Evolutionary conservation across 2,113 vertebrate species (phyloP).

Genomic region (Ursus arctos): DNA sequence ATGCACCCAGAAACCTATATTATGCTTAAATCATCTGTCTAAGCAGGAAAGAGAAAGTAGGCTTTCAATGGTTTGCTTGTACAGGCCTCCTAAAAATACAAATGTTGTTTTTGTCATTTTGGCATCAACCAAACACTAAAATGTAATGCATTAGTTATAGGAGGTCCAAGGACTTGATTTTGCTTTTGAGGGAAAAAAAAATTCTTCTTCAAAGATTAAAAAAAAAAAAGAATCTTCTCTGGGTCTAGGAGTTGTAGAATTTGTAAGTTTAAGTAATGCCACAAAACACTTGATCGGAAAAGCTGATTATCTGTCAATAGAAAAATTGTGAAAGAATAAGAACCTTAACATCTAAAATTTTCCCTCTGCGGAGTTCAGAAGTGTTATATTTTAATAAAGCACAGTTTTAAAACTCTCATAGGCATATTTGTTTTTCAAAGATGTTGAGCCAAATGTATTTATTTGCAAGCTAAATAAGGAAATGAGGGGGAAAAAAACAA

Average conservation of each 20-base stretch:
- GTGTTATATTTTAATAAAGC: constrained; percentile 58
- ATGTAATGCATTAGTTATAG: not conserved
- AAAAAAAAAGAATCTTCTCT: not conserved
- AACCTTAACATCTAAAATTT: constrained; percentile 29
- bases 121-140: not conserved
- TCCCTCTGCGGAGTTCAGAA: not conserved
- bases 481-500: not conserved
- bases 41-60: not conserved
- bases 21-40: not conserved
- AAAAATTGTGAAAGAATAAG: constrained; percentile 27
- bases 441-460: constrained; percentile 38
- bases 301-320: constrained; percentile 6
- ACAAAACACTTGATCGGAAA: not conserved
- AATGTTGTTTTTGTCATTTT: constrained; percentile 2
- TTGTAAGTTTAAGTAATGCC: not conserved
- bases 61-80: not conserved
- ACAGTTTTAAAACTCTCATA: constrained; percentile 28
- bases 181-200: not conserved
- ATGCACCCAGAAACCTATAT: constrained; percentile 19
- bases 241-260: not conserved
- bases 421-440: constrained; percentile 46
- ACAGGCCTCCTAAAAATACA: not conserved
- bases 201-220: constrained; percentile 12
- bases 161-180: not conserved
- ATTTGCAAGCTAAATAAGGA: constrained; percentile 46